These are phyloP conservation scores for Falco cherrug DNA, from an alignment of 2,797 vertebrate genomes.

Conservation along the genomic window DNA sequence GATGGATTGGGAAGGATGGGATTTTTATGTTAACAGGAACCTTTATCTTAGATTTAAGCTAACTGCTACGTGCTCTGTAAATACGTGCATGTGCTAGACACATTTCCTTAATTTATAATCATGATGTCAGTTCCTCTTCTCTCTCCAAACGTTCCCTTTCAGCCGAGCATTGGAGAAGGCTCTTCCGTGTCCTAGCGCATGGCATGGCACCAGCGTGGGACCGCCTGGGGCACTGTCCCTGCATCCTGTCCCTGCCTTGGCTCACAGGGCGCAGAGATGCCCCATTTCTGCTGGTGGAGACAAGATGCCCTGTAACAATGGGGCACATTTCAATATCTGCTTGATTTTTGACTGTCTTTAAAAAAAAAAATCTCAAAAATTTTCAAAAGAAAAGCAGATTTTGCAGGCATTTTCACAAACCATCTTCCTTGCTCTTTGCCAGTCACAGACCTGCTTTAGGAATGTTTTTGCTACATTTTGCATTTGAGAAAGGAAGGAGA, in stretches of 20 bases:
- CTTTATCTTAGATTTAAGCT: constrained; percentile 21
- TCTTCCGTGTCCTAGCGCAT: neutral
- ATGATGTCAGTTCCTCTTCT: neutral
- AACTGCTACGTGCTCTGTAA: neutral
- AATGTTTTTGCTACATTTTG: neutral
- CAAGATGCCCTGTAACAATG: accelerated
- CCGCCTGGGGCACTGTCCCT: neutral
- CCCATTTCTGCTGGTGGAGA: accelerated
- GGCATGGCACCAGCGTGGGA: neutral
- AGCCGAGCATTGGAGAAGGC: neutral
- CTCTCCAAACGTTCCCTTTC: neutral
- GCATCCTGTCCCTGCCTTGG: neutral
- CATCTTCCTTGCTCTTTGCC: neutral
- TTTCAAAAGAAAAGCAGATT: neutral
- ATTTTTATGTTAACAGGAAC: constrained; percentile 3
- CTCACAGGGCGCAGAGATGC: neutral
- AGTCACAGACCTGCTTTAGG: neutral
- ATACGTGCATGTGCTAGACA: neutral
- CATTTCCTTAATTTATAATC: neutral
- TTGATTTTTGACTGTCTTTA: neutral
- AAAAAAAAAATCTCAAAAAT: neutral
- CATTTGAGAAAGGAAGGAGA: neutral
- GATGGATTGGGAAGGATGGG: constrained; percentile 3
- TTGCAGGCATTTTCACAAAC: neutral
- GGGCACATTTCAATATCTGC: neutral